Percentiles rank a stretch among this genome's conserved stretches.
These are phyloP conservation scores for Porites lobata DNA, from an alignment of 92 coral and sea anemone genomes.

Conservation along the genomic window DNA sequence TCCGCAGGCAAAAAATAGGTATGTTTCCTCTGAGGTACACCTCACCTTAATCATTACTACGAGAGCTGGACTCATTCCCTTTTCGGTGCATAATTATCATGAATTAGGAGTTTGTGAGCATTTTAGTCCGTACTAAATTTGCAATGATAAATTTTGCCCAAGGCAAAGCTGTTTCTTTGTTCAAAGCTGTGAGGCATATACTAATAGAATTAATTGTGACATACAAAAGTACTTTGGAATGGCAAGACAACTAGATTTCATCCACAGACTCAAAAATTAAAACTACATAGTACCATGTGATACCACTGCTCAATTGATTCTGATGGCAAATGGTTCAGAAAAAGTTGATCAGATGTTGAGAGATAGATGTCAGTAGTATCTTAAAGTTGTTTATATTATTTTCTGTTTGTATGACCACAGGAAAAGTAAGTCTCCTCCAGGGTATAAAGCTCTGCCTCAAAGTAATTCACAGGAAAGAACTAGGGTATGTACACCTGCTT, in stretches of 20 bases:
- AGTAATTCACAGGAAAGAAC: neutral
- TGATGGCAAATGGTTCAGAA: too few species aligned
- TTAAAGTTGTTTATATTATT: neutral
- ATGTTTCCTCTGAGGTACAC: neutral
- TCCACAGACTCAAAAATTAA: neutral
- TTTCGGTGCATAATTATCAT: too few species aligned
- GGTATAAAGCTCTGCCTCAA: constrained; percentile 71
- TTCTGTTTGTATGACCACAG: neutral
- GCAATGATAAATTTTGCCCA: too few species aligned
- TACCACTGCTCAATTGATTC: neutral
- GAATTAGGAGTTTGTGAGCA: too few species aligned
- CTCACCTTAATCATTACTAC: neutral
- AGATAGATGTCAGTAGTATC: too few species aligned
- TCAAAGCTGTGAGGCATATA: too few species aligned
- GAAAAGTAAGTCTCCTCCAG: constrained; percentile 48
- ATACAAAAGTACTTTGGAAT: neutral
- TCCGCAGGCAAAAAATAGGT: constrained; percentile 32
- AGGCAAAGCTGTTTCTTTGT: too few species aligned
- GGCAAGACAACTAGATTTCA: neutral
- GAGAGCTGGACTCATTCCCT: too few species aligned
- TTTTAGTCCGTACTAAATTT: too few species aligned
- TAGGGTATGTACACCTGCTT: constrained; percentile 35
- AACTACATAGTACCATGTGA: neutral
- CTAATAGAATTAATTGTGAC: neutral
- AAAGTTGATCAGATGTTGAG: too few species aligned